Base-by-base conservation (phyloP, 2,113 vertebrate genomes). In the Verasper variegatus region DNA sequence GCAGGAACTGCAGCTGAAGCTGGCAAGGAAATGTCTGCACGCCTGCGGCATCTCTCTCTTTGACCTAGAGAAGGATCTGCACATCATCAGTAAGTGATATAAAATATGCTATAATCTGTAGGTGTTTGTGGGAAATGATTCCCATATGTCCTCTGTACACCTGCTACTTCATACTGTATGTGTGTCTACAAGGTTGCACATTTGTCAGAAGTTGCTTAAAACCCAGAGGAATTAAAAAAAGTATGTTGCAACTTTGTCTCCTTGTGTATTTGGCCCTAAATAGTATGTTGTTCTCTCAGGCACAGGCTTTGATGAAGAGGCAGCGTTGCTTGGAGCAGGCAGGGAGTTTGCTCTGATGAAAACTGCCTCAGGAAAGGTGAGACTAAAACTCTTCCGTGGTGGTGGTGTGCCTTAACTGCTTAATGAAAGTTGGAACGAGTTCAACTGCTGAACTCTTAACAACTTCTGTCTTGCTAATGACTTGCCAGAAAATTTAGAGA, bases 281-380 rank as follows among this genome's bases (percentile, higher is more conserved):
- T 40, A 20, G 15, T 47, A 27, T 84, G 18, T 80, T 82, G 17
- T 79, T 83, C 5, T 91, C 64, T 64, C 81, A 99, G 98, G 98
- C 92, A 99, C 98, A 55, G 97, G 98, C 69, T 99, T 98, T 94
- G 98, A 99, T 94, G 98, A 99, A 85, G 98, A 99, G 76, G 97
- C 97, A 71, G 97, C 98, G 13, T 74, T 99, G 88, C 95, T 99
- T 59, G 98, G 97, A 93, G 98, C 98, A 68, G 98, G 98, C 92
- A 94, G 98, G 92, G 98, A 99, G 91, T 99, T 99, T 94, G 98
- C 98, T 84, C 92, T 99, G 76, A 99, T 99, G 98, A 99, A 96
- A 95, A 98, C 97, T 8, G 96, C 97, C 82, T 97, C 95, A 73
- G 98, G 98, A 93, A 99, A 99, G 97, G 98, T 99, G 95, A 88